phyloP scores from a whole-genome alignment of 2,797 vertebrate genomes.

The Luscinia luscinia region DNA sequence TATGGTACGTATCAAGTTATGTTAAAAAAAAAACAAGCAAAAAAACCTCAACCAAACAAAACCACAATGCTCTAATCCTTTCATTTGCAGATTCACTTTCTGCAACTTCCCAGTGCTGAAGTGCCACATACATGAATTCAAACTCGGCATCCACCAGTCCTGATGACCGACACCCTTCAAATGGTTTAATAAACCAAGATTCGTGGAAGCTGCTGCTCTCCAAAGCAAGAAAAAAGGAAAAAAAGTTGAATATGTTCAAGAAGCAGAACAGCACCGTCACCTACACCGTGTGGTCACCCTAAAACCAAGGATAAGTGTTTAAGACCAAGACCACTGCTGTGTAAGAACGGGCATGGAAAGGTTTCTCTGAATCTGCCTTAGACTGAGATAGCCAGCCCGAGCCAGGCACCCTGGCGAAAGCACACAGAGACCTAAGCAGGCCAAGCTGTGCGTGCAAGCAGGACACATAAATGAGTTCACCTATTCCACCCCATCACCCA shows the following conservation, averaged over 20 bases:
- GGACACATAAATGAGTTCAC: background rate
- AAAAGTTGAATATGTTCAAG: background rate
- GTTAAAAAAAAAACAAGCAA: background rate
- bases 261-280: rapidly evolving
- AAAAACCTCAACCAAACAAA: background rate
- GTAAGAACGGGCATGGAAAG: rapidly evolving
- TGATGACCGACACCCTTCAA: background rate
- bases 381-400: rapidly evolving
- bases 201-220: background rate
- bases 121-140: background rate
- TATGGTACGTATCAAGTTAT: background rate
- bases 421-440: rapidly evolving
- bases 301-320: background rate
- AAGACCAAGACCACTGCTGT: rapidly evolving
- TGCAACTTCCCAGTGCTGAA: background rate
- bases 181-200: background rate
- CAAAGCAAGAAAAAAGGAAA: background rate
- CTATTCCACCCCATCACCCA: background rate
- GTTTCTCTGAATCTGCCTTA: background rate
- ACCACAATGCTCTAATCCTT: background rate
- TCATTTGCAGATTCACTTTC: background rate
- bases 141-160: rapidly evolving
- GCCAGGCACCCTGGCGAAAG: background rate
- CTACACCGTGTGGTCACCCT: rapidly evolving
- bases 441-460: background rate